Base-by-base conservation (phyloP, 2,797 vertebrate genomes). In the Argya squamiceps region DNA sequence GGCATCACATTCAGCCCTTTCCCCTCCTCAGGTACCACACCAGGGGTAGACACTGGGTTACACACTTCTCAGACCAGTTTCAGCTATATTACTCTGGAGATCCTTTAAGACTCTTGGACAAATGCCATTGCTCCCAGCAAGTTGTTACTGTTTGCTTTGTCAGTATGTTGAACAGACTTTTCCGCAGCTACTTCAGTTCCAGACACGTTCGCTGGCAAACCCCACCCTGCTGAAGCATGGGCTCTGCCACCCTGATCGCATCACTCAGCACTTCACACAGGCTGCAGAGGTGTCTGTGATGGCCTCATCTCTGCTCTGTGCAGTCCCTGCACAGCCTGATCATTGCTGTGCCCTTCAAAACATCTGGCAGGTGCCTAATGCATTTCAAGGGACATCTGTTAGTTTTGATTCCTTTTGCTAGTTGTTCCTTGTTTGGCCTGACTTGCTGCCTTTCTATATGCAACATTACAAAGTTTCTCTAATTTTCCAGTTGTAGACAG, bases 71-170 rank as follows among this genome's bases (percentile, higher is more conserved):
- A 0, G 50, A 90, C 47, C 47, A 83, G 80, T 27, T 90, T 85
- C 83, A 77, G 30, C 83, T 73, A 1, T 49, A 92, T 69, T 47
- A 36, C 34, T 77, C 43, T 0, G 0, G 19, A 77, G 73, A 65
- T 77, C 79, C 73, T 93, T 85, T 73, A 74, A 90, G 86, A 50
- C 30, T 76, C 68, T 63, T 94, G 79, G 86, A 83, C 50, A 85
- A 69, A 76, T 5, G 92, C 85, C 94, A 90, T 67, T 43, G 86
- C 76, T 92, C 56, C 60, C 44, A 90, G 88, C 59, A 50, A 85
- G 76, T 14, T 80, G 83, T 59, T 79, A 85, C 68, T 88, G 68
- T 92, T 95, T 9, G 5, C 44, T 93, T 55, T 88, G 60, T 70
- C 83, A 74, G 56, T 39, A 44, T 49, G 80, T 41, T 36, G 78